Conservation (phyloP, 2,888 invertebrate species). For the Diloba caeruleocephala region DNA sequence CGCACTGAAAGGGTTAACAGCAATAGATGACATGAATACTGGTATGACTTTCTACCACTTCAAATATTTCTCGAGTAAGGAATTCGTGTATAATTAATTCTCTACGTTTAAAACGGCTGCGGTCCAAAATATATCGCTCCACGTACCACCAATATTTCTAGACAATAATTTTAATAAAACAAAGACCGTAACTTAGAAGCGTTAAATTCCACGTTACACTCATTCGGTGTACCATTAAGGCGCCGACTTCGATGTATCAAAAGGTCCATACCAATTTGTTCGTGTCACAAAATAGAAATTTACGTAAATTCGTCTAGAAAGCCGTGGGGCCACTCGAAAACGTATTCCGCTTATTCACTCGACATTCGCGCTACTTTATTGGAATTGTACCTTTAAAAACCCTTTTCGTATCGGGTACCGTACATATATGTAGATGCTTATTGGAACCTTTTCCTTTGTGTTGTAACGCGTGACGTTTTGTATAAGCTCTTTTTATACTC, state of each 20-base stretch:
- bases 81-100: slow-evolving; percentile 26
- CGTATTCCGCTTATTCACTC: slow-evolving; percentile 72
- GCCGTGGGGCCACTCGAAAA: slow-evolving; percentile 64
- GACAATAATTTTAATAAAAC: slow-evolving; percentile 39
- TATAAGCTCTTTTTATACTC: slow-evolving; percentile 68
- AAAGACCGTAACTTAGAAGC: slow-evolving; percentile 32
- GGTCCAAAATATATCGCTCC: slow-evolving; percentile 14
- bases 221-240: slow-evolving; percentile 39
- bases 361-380: slow-evolving; percentile 75
- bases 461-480: slow-evolving; percentile 71
- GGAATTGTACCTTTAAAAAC: slow-evolving; percentile 79
- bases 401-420: slow-evolving; percentile 70
- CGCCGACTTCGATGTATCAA: slow-evolving; percentile 55
- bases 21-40: too few relatives aligned
- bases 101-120: slow-evolving; percentile 15
- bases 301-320: slow-evolving; percentile 75
- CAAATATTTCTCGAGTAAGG: slow-evolving; percentile 6
- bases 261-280: slow-evolving; percentile 76
- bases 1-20: too few relatives aligned
- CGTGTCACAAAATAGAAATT: slow-evolving; percentile 76
- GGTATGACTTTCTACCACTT: neutral
- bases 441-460: slow-evolving; percentile 75
- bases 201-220: slow-evolving; percentile 36
- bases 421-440: slow-evolving; percentile 73
- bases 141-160: slow-evolving; percentile 36